Conservation (phyloP, 2,888 invertebrate genomes). For the Rambutsinella grinnellia region DNA sequence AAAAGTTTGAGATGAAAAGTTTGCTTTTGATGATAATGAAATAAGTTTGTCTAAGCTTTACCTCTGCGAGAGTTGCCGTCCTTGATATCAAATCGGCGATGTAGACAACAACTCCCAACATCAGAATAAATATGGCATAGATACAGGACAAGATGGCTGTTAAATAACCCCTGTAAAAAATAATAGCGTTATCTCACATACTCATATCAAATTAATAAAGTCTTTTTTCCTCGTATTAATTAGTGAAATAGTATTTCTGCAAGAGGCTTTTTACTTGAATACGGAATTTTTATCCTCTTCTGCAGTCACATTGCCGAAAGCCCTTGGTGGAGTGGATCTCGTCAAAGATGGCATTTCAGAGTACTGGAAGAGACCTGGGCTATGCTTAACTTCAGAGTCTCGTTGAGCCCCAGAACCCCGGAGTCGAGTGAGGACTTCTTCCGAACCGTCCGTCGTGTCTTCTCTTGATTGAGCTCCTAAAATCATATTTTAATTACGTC, state of each 20-base stretch:
- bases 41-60: slow-evolving; percentile 69
- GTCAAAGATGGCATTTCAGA: slow-evolving; percentile 59
- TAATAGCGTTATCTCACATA: no score
- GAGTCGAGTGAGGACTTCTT: slow-evolving; percentile 61
- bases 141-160: slow-evolving; percentile 77
- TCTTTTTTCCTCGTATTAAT: no score
- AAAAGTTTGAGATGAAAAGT: slow-evolving; percentile 10
- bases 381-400: slow-evolving; percentile 59
- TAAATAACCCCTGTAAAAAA: slow-evolving; percentile 73
- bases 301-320: slow-evolving; percentile 67
- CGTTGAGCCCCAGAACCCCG: slow-evolving; percentile 54
- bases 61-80: slow-evolving; percentile 72
- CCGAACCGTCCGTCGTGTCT: slow-evolving; percentile 40
- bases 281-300: slow-evolving; percentile 68
- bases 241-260: no score
- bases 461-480: slow-evolving; percentile 33
- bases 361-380: slow-evolving; percentile 56
- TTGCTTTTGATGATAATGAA: no score
- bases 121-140: slow-evolving; percentile 78
- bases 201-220: no score
- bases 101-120: slow-evolving; percentile 77
- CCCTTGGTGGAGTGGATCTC: slow-evolving; percentile 57
- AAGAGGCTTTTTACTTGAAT: slow-evolving; percentile 66
- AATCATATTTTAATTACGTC: no score
- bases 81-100: slow-evolving; percentile 74